Evolutionary conservation across 2,888 invertebrate species (phyloP).

Genomic region (Aphodius granarius): DNA sequence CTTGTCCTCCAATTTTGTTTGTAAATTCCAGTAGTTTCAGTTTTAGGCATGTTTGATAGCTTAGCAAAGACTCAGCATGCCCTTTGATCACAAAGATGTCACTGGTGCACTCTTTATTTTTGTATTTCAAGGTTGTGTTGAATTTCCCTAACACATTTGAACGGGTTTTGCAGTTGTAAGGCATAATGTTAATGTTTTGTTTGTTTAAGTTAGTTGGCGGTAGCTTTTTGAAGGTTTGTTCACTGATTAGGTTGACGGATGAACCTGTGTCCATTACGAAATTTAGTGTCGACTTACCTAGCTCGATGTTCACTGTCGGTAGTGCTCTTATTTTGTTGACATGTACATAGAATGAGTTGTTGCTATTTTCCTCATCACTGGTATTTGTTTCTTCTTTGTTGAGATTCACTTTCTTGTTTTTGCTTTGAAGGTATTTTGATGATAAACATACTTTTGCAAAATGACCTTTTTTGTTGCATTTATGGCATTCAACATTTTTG

Average conservation of each 20-base stretch:
- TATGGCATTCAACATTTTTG: slow-evolving; percentile 17
- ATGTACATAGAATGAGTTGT: neutral
- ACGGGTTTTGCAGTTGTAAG: neutral
- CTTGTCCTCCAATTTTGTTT: neutral
- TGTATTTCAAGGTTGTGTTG: neutral
- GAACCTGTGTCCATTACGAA: neutral
- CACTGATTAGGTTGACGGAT: neutral
- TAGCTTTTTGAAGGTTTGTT: slow-evolving; percentile 24
- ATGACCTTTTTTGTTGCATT: slow-evolving; percentile 25
- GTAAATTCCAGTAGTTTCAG: neutral
- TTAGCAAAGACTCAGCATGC: neutral
- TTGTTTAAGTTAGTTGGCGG: neutral
- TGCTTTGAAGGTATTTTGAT: neutral
- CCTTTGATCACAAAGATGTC: neutral
- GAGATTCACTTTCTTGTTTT: neutral
- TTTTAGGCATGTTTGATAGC: neutral
- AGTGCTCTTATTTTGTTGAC: neutral
- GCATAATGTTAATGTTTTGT: neutral
- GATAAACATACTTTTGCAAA: slow-evolving; percentile 27
- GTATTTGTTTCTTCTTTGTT: neutral
- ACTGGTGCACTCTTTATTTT: neutral
- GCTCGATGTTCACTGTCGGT: neutral
- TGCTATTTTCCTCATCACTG: neutral
- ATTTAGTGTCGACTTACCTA: too few relatives aligned
- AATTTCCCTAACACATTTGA: neutral